Percentiles rank a stretch among this genome's conserved stretches.
Evolutionary conservation across 2,888 invertebrate species (phyloP).

Genomic region (Athalia cordata): DNA sequence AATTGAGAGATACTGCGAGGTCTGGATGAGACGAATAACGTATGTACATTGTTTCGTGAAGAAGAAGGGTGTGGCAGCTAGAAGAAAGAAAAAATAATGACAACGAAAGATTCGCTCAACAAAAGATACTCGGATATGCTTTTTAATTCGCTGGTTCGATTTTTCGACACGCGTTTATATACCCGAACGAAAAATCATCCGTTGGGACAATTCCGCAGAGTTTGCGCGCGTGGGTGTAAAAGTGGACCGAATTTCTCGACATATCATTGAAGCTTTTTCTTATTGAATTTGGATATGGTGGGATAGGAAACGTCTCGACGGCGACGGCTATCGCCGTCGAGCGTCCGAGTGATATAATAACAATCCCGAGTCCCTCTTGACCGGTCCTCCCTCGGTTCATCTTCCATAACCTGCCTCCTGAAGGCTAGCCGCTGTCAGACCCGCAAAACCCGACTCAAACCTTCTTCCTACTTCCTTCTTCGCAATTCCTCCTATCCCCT

Average conservation of each 20-base stretch:
- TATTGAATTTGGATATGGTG: conserved; percentile 27
- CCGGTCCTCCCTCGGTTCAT: conserved; percentile 24
- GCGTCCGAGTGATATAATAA: conserved; percentile 41
- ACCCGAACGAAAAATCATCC: too few species aligned
- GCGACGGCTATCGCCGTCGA: conserved; percentile 12
- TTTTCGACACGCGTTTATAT: too few species aligned
- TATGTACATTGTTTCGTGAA: neutral
- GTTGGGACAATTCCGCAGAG: too few species aligned
- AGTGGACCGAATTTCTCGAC: conserved; percentile 14
- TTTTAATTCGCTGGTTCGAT: too few species aligned
- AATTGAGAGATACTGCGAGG: conserved; percentile 33
- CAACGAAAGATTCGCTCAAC: too few species aligned
- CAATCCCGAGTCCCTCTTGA: conserved; percentile 34
- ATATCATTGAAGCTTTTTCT: conserved; percentile 35
- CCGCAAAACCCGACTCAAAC: conserved; percentile 25
- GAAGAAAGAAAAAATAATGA: too few species aligned
- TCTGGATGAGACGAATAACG: neutral
- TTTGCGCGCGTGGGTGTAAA: neutral
- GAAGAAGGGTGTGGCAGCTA: neutral
- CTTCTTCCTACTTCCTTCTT: neutral
- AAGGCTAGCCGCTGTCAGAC: conserved; percentile 38
- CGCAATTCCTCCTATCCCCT: neutral
- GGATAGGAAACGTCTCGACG: neutral
- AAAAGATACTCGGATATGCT: too few species aligned
- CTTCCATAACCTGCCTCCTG: conserved; percentile 33